Conservation (phyloP, 2,888 invertebrate species). For the Hydraecia micacea region DNA sequence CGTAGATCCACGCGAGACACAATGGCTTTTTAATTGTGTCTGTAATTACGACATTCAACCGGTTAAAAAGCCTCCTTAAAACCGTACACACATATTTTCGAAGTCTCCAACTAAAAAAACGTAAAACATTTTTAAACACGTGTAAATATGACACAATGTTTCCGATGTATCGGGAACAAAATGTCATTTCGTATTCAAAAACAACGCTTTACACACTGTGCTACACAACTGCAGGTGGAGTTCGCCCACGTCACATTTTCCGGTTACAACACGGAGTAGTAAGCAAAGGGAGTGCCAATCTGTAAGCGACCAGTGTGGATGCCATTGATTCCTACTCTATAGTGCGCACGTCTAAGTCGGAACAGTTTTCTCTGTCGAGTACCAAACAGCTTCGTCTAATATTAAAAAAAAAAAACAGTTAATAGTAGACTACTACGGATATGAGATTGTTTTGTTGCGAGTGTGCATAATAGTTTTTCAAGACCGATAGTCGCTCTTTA, state of each 20-base stretch:
- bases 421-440: not conserved
- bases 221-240: conserved; percentile 65
- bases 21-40: no score
- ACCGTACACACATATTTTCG: not conserved
- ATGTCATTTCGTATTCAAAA: conserved; percentile 62
- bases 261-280: conserved; percentile 45
- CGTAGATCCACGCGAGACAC: no score
- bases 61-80: not conserved
- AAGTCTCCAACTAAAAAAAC: not conserved
- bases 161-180: conserved; percentile 48
- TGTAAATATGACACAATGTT: conserved; percentile 58
- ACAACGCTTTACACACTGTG: conserved; percentile 60
- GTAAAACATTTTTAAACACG: conserved; percentile 15
- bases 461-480: not conserved
- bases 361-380: not conserved
- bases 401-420: not conserved
- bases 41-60: no score
- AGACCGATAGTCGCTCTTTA: not conserved
- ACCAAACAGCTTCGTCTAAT: not conserved
- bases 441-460: not conserved
- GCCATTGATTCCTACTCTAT: not conserved
- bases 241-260: conserved; percentile 65
- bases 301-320: not conserved
- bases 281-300: conserved; percentile 25
- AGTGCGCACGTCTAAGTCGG: not conserved